phyloP scores from a whole-genome alignment of 2,113 vertebrate species.

The Nicator chloris region DNA sequence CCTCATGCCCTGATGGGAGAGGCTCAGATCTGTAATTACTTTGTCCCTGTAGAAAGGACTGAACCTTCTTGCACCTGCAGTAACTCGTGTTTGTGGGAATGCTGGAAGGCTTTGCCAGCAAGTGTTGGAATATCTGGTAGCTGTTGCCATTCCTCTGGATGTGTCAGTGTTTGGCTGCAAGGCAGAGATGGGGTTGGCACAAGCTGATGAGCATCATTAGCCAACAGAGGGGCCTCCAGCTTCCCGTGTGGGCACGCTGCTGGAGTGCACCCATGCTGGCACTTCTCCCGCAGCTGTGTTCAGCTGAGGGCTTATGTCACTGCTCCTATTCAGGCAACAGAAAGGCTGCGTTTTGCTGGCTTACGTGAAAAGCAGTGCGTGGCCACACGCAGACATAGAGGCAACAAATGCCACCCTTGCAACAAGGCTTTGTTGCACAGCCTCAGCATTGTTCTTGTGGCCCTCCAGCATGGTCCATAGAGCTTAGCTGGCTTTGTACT shows the following conservation, averaged over 20 bases:
- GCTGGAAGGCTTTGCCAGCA: neutral
- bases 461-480: conserved; percentile 36
- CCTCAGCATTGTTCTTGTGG: conserved; percentile 55
- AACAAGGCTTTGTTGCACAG: conserved; percentile 52
- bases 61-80: neutral
- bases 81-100: neutral
- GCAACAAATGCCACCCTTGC: conserved; percentile 54
- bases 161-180: neutral
- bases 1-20: neutral
- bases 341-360: conserved; percentile 59
- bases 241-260: neutral
- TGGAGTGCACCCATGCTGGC: conserved; percentile 38
- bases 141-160: neutral
- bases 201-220: neutral
- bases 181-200: neutral
- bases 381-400: conserved; percentile 41
- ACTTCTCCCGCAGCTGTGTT: conserved; percentile 20
- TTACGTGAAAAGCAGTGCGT: conserved; percentile 53
- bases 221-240: neutral
- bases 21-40: neutral
- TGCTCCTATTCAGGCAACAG: conserved; percentile 48
- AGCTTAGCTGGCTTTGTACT: conserved; percentile 25
- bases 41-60: neutral
- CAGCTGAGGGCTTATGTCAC: conserved; percentile 59
- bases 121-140: neutral